Evolutionary conservation across 2,113 vertebrate species (phyloP).

Genomic region (Chloroceryle aenea): DNA sequence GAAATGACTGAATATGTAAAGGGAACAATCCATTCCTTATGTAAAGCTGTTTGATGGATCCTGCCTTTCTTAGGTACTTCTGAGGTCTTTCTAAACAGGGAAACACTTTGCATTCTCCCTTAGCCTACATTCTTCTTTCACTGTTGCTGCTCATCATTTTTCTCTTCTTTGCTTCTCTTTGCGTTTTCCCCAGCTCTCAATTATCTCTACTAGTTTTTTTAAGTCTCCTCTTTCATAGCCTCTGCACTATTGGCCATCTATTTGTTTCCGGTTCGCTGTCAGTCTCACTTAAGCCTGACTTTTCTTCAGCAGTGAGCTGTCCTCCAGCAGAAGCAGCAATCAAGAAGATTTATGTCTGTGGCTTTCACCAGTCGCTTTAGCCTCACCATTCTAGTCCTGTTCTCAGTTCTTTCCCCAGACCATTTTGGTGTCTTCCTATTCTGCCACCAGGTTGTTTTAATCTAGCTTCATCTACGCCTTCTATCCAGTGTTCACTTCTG

Average conservation of each 20-base stretch:
- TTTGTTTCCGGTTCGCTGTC: conserved; percentile 27
- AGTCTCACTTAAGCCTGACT: conserved; percentile 23
- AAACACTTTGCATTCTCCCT: neutral
- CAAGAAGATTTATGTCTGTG: neutral
- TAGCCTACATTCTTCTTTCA: neutral
- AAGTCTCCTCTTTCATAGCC: neutral
- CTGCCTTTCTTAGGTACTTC: neutral
- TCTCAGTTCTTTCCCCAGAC: neutral
- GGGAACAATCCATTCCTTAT: neutral
- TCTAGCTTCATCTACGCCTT: neutral
- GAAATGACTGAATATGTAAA: neutral
- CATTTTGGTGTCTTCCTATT: neutral
- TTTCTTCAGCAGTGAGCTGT: neutral
- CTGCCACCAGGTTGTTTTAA: neutral
- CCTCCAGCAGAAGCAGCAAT: neutral
- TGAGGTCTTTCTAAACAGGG: neutral
- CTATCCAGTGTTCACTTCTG: neutral
- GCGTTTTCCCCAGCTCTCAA: neutral
- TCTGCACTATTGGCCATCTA: neutral
- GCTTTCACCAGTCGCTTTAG: neutral
- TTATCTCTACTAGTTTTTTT: neutral
- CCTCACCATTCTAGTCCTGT: neutral
- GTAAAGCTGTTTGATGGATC: neutral
- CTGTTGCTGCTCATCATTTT: neutral
- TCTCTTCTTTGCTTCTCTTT: neutral